A percentile compares a stretch with the other conserved stretches of the same genome.
These are phyloP conservation scores for Omphaloscelis lunosa DNA, from an alignment of 2,888 invertebrate species.

Conservation along the genomic window DNA sequence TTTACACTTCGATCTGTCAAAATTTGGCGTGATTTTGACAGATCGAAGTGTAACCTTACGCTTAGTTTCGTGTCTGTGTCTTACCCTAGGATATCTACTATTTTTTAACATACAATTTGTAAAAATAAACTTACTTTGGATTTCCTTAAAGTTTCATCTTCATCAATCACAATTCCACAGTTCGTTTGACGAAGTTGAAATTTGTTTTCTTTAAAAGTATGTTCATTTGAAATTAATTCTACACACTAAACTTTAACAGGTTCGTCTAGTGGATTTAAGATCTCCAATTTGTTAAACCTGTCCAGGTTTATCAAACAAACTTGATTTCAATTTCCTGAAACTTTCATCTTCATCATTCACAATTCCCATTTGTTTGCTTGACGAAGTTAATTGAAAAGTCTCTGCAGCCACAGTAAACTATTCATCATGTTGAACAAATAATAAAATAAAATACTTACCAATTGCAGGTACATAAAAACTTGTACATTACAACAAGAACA, in stretches of 20 bases:
- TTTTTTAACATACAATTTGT: too few species aligned
- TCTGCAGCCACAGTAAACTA: conserved; percentile 4
- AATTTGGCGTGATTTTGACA: not conserved
- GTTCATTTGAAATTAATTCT: not conserved
- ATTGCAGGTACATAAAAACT: conserved; percentile 5
- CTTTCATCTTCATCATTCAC: conserved; percentile 23
- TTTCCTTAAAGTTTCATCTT: conserved; percentile 3
- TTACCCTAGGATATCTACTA: not conserved
- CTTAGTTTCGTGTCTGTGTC: not conserved
- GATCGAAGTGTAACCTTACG: not conserved
- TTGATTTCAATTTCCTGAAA: not conserved
- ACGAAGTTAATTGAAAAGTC: conserved; percentile 46
- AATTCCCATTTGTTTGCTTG: not conserved
- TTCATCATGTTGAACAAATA: conserved; percentile 24
- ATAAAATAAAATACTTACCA: conserved; percentile 28
- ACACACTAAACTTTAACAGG: not conserved
- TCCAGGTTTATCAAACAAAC: not conserved
- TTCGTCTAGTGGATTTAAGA: not conserved
- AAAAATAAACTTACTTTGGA: not conserved
- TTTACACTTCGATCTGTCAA: too few species aligned
- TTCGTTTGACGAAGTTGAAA: conserved; percentile 8
- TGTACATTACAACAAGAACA: conserved; percentile 8
- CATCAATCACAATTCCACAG: conserved; percentile 7
- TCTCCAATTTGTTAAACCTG: too few species aligned
- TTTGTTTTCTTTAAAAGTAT: not conserved